Base-by-base conservation (phyloP, 2,113 vertebrate genomes). In the Ceuthmochares aereus region DNA sequence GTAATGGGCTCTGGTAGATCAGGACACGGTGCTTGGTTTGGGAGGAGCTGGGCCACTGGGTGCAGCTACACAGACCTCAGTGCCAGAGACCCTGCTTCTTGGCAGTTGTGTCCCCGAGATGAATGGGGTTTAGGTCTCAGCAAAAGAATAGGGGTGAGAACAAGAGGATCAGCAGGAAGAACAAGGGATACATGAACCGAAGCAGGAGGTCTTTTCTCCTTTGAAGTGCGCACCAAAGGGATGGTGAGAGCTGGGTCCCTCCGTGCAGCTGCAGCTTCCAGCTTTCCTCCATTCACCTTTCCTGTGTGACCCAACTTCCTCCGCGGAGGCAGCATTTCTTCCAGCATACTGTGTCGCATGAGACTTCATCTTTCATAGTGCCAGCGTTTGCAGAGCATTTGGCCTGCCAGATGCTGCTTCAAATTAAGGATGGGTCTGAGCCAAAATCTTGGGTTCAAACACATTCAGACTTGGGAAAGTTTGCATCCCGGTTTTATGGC, bases 401-500 rank as follows among this genome's bases (percentile, higher is more conserved):
- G 95, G 93, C 60, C 49, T 94, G 95, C 86, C 95, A 95, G 95
- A 95, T 91, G 89, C 90, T 89, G 91, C 79, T 97, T 96, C 87
- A 90, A 90, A 96, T 95, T 94, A 94, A 68, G 83, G 78, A 74
- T 69, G 68, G 67, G 70, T 69, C 63, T 49, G 92, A 96, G 96
- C 96, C 96, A 96, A 96, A 94, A 89, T 77, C 64, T 90, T 67
- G 83, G 88, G 76, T 96, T 97, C 89, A 95, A 93, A 91, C 76
- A 94, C 91, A 94, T 95, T 90, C 84, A 93, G 12, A 89, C 72
- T 85, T 94, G 93, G 84, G 90, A 92, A 95, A 94, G 93, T 93
- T 88, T 93, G 84, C 83, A 72, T 91, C 90, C 68, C 29, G 3
- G 0, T 86, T 91, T 93, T 93, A 96, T 55, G 84, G 89, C 56